Evolutionary conservation across 2,888 invertebrate species (phyloP).

Genomic region (Scrobipalpa costella): DNA sequence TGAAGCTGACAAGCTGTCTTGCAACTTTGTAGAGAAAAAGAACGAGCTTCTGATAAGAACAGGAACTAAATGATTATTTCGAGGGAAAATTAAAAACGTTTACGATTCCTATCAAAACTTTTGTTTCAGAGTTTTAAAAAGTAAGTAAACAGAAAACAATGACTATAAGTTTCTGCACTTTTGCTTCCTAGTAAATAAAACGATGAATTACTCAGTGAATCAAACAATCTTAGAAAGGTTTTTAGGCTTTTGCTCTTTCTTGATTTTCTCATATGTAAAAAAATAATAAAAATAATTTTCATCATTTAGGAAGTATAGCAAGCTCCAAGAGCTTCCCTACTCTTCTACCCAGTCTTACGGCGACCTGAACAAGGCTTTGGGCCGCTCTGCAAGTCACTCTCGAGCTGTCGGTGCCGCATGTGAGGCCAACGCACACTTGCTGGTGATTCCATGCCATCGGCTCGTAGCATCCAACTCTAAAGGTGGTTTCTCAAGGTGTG

Average conservation of each 20-base stretch:
- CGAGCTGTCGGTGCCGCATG: constrained; percentile 70
- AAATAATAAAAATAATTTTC: neutral
- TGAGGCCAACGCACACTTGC: constrained; percentile 62
- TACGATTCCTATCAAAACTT: constrained; percentile 57
- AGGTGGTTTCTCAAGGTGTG: constrained; percentile 79
- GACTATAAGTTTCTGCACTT: no score
- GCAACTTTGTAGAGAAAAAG: constrained; percentile 49
- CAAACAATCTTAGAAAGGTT: no score
- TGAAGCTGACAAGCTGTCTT: constrained; percentile 46
- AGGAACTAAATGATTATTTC: constrained; percentile 56
- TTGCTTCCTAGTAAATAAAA: no score
- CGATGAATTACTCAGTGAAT: no score
- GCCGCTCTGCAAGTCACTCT: constrained; percentile 60
- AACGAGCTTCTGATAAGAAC: constrained; percentile 51
- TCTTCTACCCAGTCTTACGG: constrained; percentile 66
- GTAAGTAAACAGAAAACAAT: constrained; percentile 41
- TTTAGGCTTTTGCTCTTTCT: neutral
- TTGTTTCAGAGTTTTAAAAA: constrained; percentile 72
- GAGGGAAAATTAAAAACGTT: constrained; percentile 60
- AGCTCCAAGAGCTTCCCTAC: constrained; percentile 59
- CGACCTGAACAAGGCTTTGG: constrained; percentile 60
- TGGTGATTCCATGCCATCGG: constrained; percentile 71
- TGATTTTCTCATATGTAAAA: neutral
- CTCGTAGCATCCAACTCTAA: constrained; percentile 58
- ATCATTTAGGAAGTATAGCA: constrained; percentile 69